Base-by-base conservation (phyloP, 30 jellyfish, hydroid and myxozoan genomes). In the Aurelia sp. region DNA sequence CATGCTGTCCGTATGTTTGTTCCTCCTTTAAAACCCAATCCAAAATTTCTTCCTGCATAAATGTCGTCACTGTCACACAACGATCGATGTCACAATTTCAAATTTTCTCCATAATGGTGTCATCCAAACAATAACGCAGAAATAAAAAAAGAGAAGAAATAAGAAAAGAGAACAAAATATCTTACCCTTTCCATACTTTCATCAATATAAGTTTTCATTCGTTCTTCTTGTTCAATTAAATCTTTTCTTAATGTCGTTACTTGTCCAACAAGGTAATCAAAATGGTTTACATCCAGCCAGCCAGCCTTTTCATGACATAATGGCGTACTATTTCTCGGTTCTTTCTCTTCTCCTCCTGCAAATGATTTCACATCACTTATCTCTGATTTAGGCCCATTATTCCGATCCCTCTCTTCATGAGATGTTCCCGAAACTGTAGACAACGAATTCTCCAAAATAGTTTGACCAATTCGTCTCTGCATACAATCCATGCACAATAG, bases 231-330 rank as follows among this genome's bases (percentile, higher is more conserved):
- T 20, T 93, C 97, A 41, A 50, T 55, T 35, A 88, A 30, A 27
- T 82, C 97, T 58, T 85, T 52, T 57, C 94, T 73, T 62, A 93
- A 82, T 11, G 87, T 30, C 16, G 97, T 61, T 62, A 93, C 58
- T 51, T 93, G 98, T 63, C 86, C 92, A 10, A 88, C 91, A 48
- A 93, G 66, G 30, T 69, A 88, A 44, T 87, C 97, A 76, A 82
- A 93, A 55, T 84, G 97, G 51, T 79, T 85, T 12, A 66, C 81
- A 0, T 92, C 53, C 53, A 75, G n/a, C 71, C 91, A 87, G 31
- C 51, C 52, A 15, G 52, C 41, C 21, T 47, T 73, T 19, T 68
- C n/a, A 19, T 37, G 10, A 18, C 67, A 84, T 6, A 71, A 20
- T 12, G 67, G 78, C 7, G 78, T 77, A 40, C 88, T 60, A 50